phyloP scores from a whole-genome alignment of 2,888 invertebrate genomes.

The Nebria brevicollis region DNA sequence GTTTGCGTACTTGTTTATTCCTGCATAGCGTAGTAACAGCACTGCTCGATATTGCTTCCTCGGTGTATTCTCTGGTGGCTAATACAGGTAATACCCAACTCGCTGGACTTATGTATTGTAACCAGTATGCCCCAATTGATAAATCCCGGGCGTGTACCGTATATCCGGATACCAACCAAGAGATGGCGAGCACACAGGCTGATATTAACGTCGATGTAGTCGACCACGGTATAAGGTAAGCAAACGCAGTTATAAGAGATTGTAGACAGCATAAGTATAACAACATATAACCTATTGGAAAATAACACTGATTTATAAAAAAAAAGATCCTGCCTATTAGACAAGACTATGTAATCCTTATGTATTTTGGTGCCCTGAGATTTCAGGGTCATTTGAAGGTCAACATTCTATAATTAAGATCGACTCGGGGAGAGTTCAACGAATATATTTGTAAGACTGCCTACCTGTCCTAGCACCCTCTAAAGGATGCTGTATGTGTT shows the following conservation, averaged over 20 bases:
- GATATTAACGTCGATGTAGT: slow-evolving; percentile 72
- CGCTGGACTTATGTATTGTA: slow-evolving; percentile 76
- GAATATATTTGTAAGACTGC: too few relatives aligned
- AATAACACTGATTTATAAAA: too few relatives aligned
- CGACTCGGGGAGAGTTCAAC: too few relatives aligned
- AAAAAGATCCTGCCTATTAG: too few relatives aligned
- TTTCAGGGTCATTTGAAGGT: too few relatives aligned
- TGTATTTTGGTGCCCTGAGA: too few relatives aligned
- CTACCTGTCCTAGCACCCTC: too few relatives aligned
- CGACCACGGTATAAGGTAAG: slow-evolving; percentile 74
- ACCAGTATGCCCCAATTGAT: slow-evolving; percentile 73
- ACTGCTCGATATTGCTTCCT: slow-evolving; percentile 70
- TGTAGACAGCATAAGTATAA: slow-evolving; percentile 76
- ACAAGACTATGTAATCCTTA: too few relatives aligned
- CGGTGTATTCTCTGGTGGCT: slow-evolving; percentile 72
- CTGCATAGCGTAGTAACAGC: slow-evolving; percentile 70
- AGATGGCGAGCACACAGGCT: slow-evolving; percentile 69
- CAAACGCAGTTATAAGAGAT: slow-evolving; percentile 73
- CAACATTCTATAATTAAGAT: too few relatives aligned
- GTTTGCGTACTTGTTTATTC: slow-evolving; percentile 73
- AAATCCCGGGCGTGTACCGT: slow-evolving; percentile 75
- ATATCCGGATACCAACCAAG: slow-evolving; percentile 74
- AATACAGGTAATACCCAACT: slow-evolving; percentile 78
- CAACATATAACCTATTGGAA: slow-evolving; percentile 72
- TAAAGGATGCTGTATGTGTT: too few relatives aligned